Evolutionary conservation across 2,113 vertebrate genomes (phyloP).

Genomic region (Formicarius rufipectus): DNA sequence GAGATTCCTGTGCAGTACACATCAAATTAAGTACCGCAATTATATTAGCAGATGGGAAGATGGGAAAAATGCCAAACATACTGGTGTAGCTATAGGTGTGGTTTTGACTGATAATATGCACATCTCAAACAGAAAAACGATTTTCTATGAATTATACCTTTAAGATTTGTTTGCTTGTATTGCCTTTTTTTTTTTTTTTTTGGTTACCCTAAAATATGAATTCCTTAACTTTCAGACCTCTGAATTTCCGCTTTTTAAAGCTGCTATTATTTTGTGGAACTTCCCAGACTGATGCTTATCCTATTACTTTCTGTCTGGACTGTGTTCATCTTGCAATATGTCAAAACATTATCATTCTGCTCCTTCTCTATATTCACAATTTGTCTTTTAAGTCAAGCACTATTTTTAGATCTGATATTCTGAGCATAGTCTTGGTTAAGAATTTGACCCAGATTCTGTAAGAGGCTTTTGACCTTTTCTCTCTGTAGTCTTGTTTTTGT

Average conservation of each 20-base stretch:
- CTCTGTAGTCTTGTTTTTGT: background rate
- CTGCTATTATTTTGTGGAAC: background rate
- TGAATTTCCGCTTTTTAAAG: background rate
- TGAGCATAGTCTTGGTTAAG: background rate
- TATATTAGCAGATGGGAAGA: background rate
- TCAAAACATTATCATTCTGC: background rate
- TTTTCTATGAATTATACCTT: background rate
- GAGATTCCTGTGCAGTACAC: background rate
- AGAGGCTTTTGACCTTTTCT: background rate
- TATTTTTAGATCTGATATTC: background rate
- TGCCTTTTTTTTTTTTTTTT: background rate
- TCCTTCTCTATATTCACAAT: background rate
- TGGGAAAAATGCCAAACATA: background rate
- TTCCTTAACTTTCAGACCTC: background rate
- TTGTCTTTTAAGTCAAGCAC: background rate
- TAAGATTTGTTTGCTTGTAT: background rate
- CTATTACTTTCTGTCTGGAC: background rate
- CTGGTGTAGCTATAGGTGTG: background rate
- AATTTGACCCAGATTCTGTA: background rate
- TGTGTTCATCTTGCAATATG: background rate
- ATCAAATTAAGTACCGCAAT: background rate
- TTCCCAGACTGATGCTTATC: background rate
- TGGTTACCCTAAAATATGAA: background rate
- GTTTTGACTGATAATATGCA: background rate
- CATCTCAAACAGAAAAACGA: background rate